Base-by-base conservation (phyloP, 2,888 invertebrate species). In the Craniophora ligustri region DNA sequence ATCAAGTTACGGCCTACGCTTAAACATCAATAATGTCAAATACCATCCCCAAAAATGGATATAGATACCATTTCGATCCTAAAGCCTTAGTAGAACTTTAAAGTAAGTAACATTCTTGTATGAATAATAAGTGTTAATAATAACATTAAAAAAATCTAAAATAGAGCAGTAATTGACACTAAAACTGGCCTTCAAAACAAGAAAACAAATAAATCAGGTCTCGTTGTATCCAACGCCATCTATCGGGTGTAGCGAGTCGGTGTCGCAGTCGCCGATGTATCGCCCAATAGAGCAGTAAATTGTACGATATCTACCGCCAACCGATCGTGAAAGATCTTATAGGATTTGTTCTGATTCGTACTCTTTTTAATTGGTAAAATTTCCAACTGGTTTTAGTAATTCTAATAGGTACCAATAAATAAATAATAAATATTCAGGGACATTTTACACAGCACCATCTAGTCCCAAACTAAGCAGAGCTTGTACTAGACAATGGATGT, bases 211-310 rank as follows among this genome's bases (percentile, higher is more conserved):
- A 67, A 64, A 67, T 61, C 49, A 31, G 19, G 32, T 5, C 2
- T 18, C 11, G n/a, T 38, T 39, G 28, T 41, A 67, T 69, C 51
- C 49, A 72, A 41, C 60, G 60, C 51, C 63, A 71, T 67, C 63
- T 59, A 56, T 67, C 44, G 51, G 42, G 19, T 40, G 48, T 51
- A 55, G 41, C 46, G 38, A 50, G 74, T 58, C 50, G 63, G 74
- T 73, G 75, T 78, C 78, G 72, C 77, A 71, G 78, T 72, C 76
- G 76, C 75, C 67, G 76, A 85, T 76, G 76, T 81, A 86, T 85
- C 78, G 81, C 42, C 72, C 76, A 75, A 82, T 82, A 82, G 76
- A 78, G 79, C 77, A 84, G 79, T 85, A 85, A 85, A 86, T 86
- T 77, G 72, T 72, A 66, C 66, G 66, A 73, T 84, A 82, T 79